Evolutionary conservation across 2,797 vertebrate genomes (phyloP), one percentile per base, ranked within the genome.

Genomic region (Falco cherrug): DNA sequence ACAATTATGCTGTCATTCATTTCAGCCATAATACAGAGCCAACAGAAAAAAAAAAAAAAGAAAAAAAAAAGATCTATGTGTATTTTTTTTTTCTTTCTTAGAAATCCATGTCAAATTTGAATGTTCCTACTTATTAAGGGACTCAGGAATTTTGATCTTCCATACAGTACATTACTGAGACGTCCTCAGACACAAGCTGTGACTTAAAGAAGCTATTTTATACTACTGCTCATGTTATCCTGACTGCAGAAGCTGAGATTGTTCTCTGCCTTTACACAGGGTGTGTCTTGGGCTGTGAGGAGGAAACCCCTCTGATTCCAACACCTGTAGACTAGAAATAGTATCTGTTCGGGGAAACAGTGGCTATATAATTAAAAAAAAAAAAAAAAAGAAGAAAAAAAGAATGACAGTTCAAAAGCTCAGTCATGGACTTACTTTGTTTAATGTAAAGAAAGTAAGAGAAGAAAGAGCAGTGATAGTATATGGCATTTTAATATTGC

Each of bases 1-100:
- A 14, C 31, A 19, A 2, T 1, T 13, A 21, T 9, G 8, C 6
- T 68, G 12, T 20, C 41, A 45, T 45, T 4, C 1, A 41, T 69
- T 80, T 83, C 22, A 87, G 33, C 25, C 4, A 4, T 13, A 48
- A 65, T 11, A 53, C 18, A 61, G 18, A 57, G 7, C 7, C 13
- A 71, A 37, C 3, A 59, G 11, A 2, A 9, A 37, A 24, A 64
- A 29, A 43, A 43, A 43, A 43, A 16, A 43, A 43, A 43, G 9
- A 5, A 45, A 45, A 45, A 43, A 24, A 41, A 11, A 24, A n/a
- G 0, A 50, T 4, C 4, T 24, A 5, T 20, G 20, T 54, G 24
- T 13, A 20, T 37, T 9, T 8, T 56, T 71, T 21, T 71, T 25
- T 33, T 54, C 19, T 54, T 60, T 54, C 4, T 10, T n/a, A 65